Evolutionary conservation across 2,888 invertebrate species (phyloP), one percentile per base, ranked within the genome.

Genomic region (Plagodis pulveraria): DNA sequence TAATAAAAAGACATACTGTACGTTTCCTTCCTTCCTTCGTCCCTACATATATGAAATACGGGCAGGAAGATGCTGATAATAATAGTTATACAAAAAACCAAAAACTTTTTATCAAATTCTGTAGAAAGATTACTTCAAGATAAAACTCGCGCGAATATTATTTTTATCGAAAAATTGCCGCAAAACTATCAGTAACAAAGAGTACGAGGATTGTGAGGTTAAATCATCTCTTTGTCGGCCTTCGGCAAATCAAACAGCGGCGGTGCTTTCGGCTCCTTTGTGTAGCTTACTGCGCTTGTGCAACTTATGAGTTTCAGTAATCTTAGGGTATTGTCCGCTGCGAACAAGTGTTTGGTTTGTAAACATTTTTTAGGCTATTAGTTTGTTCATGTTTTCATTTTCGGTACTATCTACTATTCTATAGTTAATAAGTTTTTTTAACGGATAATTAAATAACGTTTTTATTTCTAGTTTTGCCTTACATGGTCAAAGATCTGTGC

Each of bases 261-360:
- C 56, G 45, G 62, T 49, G 44, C 11, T 63, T 67, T 66, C 78
- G 78, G 77, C 67, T 50, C 63, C 69, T 77, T 78, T 78, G 65
- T 64, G 46, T 67, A 67, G 74, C 78, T 78, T 75, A 77, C 53
- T 65, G 74, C 76, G 80, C 66, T 82, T 85, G 80, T 79, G 80
- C 80, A 84, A 84, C 80, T 74, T 74, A 82, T 79, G 76, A 71
- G 74, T 73, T 74, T 72, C 72, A 72, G 65, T 84, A 83, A 81
- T 84, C 82, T 80, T 57, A 56, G 61, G 53, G 70, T 67, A 76
- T 82, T 84, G 83, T 87, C 69, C 73, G 65, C 33, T 63, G 76
- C 70, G 76, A 82, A 78, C 74, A 79, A 78, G 73, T 81, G 79
- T 78, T 78, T 76, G 70, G 78, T 73, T 78, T 79, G 77, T 81